Conservation (phyloP, 2,113 vertebrate species). For the Menidia beryllina region DNA sequence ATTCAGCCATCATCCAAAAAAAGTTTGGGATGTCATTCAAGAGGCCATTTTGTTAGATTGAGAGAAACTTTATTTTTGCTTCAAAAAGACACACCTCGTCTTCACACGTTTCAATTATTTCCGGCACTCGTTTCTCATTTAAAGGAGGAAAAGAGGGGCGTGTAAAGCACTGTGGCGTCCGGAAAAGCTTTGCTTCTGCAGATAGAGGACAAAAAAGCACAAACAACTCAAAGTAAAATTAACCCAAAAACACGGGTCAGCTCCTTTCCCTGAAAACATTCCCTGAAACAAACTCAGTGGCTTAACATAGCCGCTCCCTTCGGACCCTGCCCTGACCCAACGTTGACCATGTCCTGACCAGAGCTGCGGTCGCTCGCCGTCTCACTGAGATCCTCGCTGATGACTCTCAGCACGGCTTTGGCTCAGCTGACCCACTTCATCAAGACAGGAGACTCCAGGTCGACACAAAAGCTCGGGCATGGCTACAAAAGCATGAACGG, state of each 20-base stretch:
- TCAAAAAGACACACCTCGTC: too few species aligned
- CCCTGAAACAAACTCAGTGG: constrained; percentile 79
- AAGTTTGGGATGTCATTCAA: too few species aligned
- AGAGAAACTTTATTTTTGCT: too few species aligned
- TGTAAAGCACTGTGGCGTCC: not conserved
- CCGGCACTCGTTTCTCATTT: not conserved
- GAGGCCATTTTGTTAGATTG: too few species aligned
- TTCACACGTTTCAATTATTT: too few species aligned
- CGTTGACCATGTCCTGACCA: constrained; percentile 67
- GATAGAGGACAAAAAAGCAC: constrained; percentile 67
- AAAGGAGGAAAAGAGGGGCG: not conserved
- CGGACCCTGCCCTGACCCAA: constrained; percentile 79
- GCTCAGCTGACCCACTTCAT: constrained; percentile 70
- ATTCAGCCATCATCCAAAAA: too few species aligned
- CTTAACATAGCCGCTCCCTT: constrained; percentile 80
- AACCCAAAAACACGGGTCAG: constrained; percentile 80
- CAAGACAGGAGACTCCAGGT: constrained; percentile 62
- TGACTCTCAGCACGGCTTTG: constrained; percentile 73
- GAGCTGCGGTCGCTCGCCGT: constrained; percentile 77
- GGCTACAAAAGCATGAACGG: not conserved
- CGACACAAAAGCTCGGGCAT: constrained; percentile 16
- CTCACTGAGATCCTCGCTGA: constrained; percentile 78
- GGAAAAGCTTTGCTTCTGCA: constrained; percentile 45
- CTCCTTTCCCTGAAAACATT: constrained; percentile 80
- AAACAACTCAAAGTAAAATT: constrained; percentile 75